Percentiles rank a stretch among this genome's conserved stretches.
Evolutionary conservation across 2,888 invertebrate genomes (phyloP).

Genomic region (Orchestes rusci): DNA sequence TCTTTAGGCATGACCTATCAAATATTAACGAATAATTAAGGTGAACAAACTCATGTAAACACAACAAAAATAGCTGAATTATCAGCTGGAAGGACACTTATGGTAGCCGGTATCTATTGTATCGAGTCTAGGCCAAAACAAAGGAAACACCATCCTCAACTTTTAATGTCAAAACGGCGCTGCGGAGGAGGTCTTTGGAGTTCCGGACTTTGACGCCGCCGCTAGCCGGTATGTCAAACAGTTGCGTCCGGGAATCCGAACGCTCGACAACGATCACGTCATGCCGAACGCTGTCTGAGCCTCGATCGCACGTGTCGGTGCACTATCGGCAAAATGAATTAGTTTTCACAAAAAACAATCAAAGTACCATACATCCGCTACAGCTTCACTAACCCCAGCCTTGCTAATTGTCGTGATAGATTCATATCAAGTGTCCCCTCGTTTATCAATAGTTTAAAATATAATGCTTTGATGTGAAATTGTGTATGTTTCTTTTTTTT

Average conservation of each 20-base stretch:
- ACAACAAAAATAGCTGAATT: too few relatives aligned
- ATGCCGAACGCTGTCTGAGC: slow-evolving; percentile 24
- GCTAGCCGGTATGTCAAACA: slow-evolving; percentile 21
- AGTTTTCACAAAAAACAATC: slow-evolving; percentile 1
- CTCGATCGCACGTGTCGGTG: slow-evolving; percentile 17
- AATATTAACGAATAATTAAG: too few relatives aligned
- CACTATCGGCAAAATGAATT: slow-evolving; percentile 11
- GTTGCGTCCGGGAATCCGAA: slow-evolving; percentile 42
- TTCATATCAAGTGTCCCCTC: slow-evolving; percentile 6
- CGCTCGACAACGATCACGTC: slow-evolving; percentile 29
- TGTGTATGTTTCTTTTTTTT: not conserved
- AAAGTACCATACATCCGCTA: slow-evolving; percentile 10
- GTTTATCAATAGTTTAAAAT: too few relatives aligned
- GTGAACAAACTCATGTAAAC: too few relatives aligned
- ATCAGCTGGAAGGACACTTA: too few relatives aligned
- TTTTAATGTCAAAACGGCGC: slow-evolving; percentile 17
- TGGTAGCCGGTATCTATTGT: too few relatives aligned
- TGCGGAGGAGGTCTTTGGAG: slow-evolving; percentile 22
- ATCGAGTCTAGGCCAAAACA: too few relatives aligned
- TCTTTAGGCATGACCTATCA: too few relatives aligned
- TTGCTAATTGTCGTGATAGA: slow-evolving; percentile 2
- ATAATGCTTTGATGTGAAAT: too few relatives aligned
- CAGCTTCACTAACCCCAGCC: slow-evolving; percentile 12
- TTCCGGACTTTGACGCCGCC: slow-evolving; percentile 29
- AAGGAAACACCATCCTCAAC: too few relatives aligned